A percentile compares a stretch with the other conserved stretches of the same genome.
Evolutionary conservation across 2,888 invertebrate genomes (phyloP).

Genomic region (Caenorhabditis virilis): DNA sequence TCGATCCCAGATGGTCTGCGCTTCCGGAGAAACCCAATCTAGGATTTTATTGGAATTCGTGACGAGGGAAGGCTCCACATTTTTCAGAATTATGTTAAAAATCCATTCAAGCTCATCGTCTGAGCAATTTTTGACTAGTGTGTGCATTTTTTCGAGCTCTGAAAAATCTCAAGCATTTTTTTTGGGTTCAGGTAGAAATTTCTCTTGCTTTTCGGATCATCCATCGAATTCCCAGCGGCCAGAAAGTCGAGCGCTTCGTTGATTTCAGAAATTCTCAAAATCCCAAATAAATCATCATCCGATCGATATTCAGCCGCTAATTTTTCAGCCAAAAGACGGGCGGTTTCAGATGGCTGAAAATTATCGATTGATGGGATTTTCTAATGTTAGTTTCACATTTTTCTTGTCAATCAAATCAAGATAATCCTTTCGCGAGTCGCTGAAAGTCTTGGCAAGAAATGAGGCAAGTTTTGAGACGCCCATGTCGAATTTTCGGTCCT

Average conservation of each 20-base stretch:
- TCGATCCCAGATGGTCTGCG: constrained; percentile 21
- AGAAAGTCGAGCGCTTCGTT: constrained; percentile 30
- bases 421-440: constrained; percentile 22
- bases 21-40: constrained; percentile 29
- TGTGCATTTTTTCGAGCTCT: constrained; percentile 23
- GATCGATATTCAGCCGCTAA: constrained; percentile 32
- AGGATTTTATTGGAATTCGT: constrained; percentile 19
- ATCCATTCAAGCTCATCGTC: constrained; percentile 50
- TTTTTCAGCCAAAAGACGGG: constrained; percentile 28
- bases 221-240: constrained; percentile 17
- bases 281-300: constrained; percentile 14
- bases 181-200: background rate
- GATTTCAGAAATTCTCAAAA: constrained; percentile 19
- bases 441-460: constrained; percentile 31
- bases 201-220: constrained; percentile 13
- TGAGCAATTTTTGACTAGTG: constrained; percentile 31
- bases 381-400: no score
- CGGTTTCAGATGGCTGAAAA: constrained; percentile 1
- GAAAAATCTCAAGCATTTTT: constrained; percentile 1
- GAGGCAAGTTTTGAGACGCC: constrained; percentile 29
- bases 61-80: constrained; percentile 41
- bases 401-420: no score
- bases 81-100: constrained; percentile 45
- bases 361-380: no score
- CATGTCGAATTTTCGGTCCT: constrained; percentile 33